Evolutionary conservation across 2,113 vertebrate species (phyloP).

Genomic region (Channa argus): DNA sequence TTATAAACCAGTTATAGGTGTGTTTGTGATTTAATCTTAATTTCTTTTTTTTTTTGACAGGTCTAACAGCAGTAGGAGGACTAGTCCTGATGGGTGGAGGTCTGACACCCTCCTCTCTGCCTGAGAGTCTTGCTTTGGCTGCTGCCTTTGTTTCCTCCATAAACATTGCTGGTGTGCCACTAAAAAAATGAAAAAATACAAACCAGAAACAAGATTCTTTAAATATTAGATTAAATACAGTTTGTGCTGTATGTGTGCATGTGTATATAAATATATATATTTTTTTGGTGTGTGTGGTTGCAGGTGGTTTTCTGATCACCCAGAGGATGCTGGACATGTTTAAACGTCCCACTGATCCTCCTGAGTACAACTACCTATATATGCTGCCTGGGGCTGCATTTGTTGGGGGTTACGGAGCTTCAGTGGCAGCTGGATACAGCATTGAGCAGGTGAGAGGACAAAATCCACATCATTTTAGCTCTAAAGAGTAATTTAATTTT

Average conservation of each 20-base stretch:
- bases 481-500: no score
- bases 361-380: constrained; percentile 84
- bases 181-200: neutral
- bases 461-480: neutral
- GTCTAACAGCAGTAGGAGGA: constrained; percentile 87
- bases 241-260: no score
- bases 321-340: constrained; percentile 86
- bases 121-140: constrained; percentile 82
- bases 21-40: neutral
- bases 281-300: neutral
- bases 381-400: constrained; percentile 75
- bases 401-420: constrained; percentile 79
- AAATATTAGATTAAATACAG: no score
- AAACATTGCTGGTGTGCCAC: constrained; percentile 83
- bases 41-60: constrained; percentile 37
- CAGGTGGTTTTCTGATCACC: constrained; percentile 84
- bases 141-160: constrained; percentile 88
- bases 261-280: no score
- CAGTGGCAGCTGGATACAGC: constrained; percentile 67
- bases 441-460: constrained; percentile 76
- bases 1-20: neutral
- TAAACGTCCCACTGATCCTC: constrained; percentile 81
- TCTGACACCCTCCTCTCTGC: constrained; percentile 79
- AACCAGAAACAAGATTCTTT: no score
- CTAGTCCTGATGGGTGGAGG: constrained; percentile 87